Conservation (phyloP, 1,140 invertebrate species). For the Diorhabda elongata region DNA sequence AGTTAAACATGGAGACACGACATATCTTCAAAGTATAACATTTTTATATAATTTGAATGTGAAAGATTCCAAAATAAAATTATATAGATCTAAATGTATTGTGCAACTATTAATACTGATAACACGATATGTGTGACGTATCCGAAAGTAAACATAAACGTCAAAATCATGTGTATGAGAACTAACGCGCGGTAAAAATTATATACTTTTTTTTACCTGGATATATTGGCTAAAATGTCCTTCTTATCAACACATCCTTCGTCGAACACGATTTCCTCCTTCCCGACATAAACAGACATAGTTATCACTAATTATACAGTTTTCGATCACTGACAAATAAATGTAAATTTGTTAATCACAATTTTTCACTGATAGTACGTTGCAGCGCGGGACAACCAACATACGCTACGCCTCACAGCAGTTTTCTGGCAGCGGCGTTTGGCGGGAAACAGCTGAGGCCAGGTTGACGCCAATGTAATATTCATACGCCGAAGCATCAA, state of each 20-base stretch:
- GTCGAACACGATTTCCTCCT: slow-evolving; percentile 36
- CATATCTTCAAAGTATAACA: too few species aligned
- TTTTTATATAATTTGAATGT: too few species aligned
- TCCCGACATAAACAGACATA: slow-evolving; percentile 40
- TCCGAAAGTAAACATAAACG: slow-evolving; percentile 29
- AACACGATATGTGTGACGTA: background rate
- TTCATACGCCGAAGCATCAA: slow-evolving; percentile 49
- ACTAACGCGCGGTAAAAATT: slow-evolving; percentile 33
- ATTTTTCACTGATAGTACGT: slow-evolving; percentile 30
- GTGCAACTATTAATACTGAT: background rate
- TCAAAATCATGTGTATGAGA: slow-evolving; percentile 41
- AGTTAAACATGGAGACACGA: too few species aligned
- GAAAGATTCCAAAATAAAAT: too few species aligned
- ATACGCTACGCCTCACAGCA: slow-evolving; percentile 49
- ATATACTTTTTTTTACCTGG: slow-evolving; percentile 34
- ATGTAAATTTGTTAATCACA: slow-evolving; percentile 30
- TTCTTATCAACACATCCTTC: slow-evolving; percentile 35
- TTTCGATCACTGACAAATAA: slow-evolving; percentile 22
- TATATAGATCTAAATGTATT: too few species aligned
- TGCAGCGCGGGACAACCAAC: slow-evolving; percentile 42
- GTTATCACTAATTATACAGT: slow-evolving; percentile 26
- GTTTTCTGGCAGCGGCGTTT: slow-evolving; percentile 62
- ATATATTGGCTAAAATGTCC: slow-evolving; percentile 36
- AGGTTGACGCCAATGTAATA: slow-evolving; percentile 47
- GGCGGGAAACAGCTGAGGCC: slow-evolving; percentile 66